Conservation (phyloP, 2,113 vertebrate genomes). For the Labrus mixtus region DNA sequence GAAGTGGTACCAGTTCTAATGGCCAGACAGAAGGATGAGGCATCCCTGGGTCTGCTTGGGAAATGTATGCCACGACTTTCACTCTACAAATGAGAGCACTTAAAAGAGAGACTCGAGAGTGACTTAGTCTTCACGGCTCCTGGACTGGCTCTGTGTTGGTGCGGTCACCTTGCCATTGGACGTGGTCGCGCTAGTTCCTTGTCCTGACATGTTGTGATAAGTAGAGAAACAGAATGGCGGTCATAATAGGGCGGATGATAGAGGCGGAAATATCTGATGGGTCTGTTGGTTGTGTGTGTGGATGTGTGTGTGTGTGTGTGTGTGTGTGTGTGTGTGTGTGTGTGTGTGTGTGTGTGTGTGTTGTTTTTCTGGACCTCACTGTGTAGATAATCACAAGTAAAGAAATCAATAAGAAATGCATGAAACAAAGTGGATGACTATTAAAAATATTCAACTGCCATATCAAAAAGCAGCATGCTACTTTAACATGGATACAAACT, state of each 20-base stretch:
- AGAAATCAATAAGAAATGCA: slow-evolving; percentile 87
- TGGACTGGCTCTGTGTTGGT: slow-evolving; percentile 56
- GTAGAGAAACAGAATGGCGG: slow-evolving; percentile 45
- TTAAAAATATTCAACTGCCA: slow-evolving; percentile 86
- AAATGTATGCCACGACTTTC: slow-evolving; percentile 78
- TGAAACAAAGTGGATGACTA: slow-evolving; percentile 88
- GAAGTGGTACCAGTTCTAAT: slow-evolving; percentile 99
- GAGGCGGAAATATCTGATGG: slow-evolving; percentile 41
- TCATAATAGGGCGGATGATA: slow-evolving; percentile 33
- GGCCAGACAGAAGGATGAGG: slow-evolving; percentile 62
- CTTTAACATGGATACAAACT: slow-evolving; percentile 83
- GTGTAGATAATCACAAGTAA: slow-evolving; percentile 91
- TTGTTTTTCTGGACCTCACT: slow-evolving; percentile 76
- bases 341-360: slow-evolving; percentile 18
- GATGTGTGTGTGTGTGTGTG: slow-evolving; percentile 28
- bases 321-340: slow-evolving; percentile 36
- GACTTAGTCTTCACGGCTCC: slow-evolving; percentile 71
- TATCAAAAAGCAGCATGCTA: slow-evolving; percentile 88
- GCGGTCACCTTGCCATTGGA: slow-evolving; percentile 59
- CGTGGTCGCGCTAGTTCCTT: slow-evolving; percentile 40
- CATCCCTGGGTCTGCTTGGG: slow-evolving; percentile 71
- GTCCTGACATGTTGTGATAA: slow-evolving; percentile 33
- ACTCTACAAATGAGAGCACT: slow-evolving; percentile 65
- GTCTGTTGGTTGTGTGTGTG: slow-evolving; percentile 49
- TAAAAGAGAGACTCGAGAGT: slow-evolving; percentile 61